Evolutionary conservation across 1,140 invertebrate genomes (phyloP), one percentile per base, ranked within the genome.

Genomic region (Tetramorium simillimum): DNA sequence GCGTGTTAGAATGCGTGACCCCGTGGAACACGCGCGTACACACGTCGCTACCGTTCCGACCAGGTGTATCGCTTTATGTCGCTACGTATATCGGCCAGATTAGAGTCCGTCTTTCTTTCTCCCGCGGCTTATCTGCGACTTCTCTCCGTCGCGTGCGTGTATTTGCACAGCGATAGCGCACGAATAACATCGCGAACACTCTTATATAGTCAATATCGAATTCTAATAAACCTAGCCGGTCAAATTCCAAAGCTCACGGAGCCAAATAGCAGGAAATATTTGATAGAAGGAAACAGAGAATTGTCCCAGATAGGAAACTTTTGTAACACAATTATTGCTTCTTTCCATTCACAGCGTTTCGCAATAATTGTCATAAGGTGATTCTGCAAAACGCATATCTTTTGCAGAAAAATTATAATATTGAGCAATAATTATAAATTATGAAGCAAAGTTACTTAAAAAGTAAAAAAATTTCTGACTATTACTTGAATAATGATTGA

Each of bases 121-220:
- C 69, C 10, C 12, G 14, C 18, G 7, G 40, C 24, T 60, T 73
- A 73, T 73, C 69, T 62, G 14, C 69, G 37, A 49, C 2, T 37
- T 46, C 28, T 84, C 37, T 51, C 33, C 28, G 9, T 75, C 69
- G 4, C 33, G 28, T 14, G 28, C 24, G 24, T 18, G 2, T 70
- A 70, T 81, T 69, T 81, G 62, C n/a, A 51, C 33, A 10, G 33
- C 46, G 77, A 81, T 81, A 81, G n/a, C 24, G 5, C 0, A 24
- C 18, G 76, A 53, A 53, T 53, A 18, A 53, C 18, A 18, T 4
- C 37, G 53, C 21, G 16, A 58, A 58, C 24, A 28, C 33, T 7
- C 40, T 14, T 51, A 21, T 51, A 21, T 37, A 21, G 77, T 69
- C 62, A 69, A 80, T 80, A 62, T 53, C 63, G 21, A 81, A 70